phyloP scores from a whole-genome alignment of 2,113 vertebrate species.

The Amphiprion ocellaris region DNA sequence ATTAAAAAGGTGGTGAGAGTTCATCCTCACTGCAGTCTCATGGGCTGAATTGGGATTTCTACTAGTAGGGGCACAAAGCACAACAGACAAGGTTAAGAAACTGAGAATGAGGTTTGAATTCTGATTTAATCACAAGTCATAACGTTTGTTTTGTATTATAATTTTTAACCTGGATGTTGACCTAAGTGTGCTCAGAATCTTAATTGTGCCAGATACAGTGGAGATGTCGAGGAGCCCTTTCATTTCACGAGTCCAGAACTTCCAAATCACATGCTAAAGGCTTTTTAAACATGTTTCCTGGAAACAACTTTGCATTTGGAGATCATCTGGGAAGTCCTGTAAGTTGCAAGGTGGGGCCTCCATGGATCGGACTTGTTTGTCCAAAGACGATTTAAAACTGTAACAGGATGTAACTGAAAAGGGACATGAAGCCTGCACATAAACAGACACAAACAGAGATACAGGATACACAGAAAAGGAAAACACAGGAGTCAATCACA shows the following conservation, averaged over 20 bases:
- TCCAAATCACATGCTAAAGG: background rate
- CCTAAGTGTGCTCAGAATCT: background rate
- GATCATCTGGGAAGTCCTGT: background rate
- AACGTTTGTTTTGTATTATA: background rate
- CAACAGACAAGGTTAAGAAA: background rate
- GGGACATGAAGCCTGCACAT: no score
- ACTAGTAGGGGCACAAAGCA: background rate
- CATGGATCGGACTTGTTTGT: no score
- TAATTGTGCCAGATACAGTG: background rate
- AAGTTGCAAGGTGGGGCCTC: no score
- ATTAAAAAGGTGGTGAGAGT: conserved; percentile 29
- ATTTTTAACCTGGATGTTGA: background rate
- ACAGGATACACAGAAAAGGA: no score
- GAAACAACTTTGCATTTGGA: background rate
- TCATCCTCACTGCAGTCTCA: background rate
- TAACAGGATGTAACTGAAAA: no score
- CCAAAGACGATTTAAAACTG: no score
- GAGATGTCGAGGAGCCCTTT: background rate
- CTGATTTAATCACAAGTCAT: background rate
- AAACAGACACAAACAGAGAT: no score
- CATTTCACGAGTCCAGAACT: background rate
- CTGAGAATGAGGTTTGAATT: background rate
- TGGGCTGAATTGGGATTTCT: background rate
- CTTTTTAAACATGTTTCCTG: background rate
- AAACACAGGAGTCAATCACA: no score